Conservation (phyloP, 2,797 vertebrate genomes). For the Pseudomugil gertrudae region DNA sequence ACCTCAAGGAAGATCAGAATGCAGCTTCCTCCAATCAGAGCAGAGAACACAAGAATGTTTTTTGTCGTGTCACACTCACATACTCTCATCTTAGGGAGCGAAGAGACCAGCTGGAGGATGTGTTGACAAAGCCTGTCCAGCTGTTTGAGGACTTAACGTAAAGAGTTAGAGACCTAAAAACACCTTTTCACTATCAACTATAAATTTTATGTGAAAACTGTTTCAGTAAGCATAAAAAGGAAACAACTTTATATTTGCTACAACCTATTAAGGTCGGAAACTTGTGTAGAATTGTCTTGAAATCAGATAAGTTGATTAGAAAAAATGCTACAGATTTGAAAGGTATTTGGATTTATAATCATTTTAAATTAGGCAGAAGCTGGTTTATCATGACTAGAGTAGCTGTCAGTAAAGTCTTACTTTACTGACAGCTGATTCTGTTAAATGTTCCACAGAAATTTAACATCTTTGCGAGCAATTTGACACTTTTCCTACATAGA, state of each 20-base stretch:
- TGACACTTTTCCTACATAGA: slow-evolving; percentile 4
- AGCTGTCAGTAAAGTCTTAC: slow-evolving; percentile 1
- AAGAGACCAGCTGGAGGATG: slow-evolving; percentile 15
- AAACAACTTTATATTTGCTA: too few relatives aligned
- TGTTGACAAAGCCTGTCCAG: slow-evolving; percentile 61
- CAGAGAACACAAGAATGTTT: slow-evolving; percentile 34
- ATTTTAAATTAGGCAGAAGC: not conserved
- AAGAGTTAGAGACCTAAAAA: not conserved
- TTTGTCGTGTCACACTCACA: slow-evolving; percentile 55
- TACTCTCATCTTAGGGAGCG: slow-evolving; percentile 27
- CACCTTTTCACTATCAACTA: not conserved
- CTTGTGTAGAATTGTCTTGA: too few relatives aligned
- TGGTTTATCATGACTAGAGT: not conserved
- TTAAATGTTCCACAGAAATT: not conserved
- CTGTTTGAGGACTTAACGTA: slow-evolving; percentile 44
- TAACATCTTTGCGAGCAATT: slow-evolving; percentile 13
- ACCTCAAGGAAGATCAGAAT: slow-evolving; percentile 27
- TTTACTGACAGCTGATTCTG: not conserved
- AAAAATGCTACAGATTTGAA: not conserved
- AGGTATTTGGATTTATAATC: not conserved
- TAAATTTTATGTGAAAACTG: not conserved
- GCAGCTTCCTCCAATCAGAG: slow-evolving; percentile 27
- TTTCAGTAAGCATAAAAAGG: not conserved
- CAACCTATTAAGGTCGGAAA: too few relatives aligned
- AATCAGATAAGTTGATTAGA: too few relatives aligned